phyloP scores from a whole-genome alignment of 2,113 vertebrate species.

The Donacobius atricapilla region DNA sequence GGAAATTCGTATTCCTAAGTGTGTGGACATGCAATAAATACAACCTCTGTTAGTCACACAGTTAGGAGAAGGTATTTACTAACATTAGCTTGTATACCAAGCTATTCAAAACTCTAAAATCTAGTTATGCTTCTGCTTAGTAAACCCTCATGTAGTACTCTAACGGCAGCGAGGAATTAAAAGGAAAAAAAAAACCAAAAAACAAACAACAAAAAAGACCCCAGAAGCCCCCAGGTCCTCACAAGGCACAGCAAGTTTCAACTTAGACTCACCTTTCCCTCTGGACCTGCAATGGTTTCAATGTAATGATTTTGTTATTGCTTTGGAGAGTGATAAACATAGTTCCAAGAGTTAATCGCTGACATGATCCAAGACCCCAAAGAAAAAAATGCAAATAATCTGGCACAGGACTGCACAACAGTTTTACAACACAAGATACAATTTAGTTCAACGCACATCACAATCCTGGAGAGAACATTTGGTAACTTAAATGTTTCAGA shows the following conservation, averaged over 20 bases:
- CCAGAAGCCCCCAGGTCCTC: not conserved
- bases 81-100: not conserved
- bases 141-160: not conserved
- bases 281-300: slow-evolving; percentile 81
- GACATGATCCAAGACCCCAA: slow-evolving; percentile 17
- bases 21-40: not conserved
- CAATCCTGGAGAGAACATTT: not conserved
- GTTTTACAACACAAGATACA: not conserved
- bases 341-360: slow-evolving; percentile 87
- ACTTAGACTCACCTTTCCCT: slow-evolving; percentile 79
- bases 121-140: not conserved
- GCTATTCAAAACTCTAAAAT: not conserved
- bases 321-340: slow-evolving; percentile 84
- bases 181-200: not conserved
- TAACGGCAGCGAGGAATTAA: not conserved
- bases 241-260: not conserved
- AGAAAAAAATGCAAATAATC: not conserved
- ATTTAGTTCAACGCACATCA: not conserved
- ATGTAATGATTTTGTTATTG: slow-evolving; percentile 84
- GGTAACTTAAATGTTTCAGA: not conserved
- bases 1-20: not conserved
- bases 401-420: not conserved
- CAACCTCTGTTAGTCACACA: not conserved
- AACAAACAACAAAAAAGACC: not conserved
- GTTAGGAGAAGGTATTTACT: not conserved